Evolutionary conservation across 2,888 invertebrate species (phyloP).

Genomic region (Melinaea marsaeus): DNA sequence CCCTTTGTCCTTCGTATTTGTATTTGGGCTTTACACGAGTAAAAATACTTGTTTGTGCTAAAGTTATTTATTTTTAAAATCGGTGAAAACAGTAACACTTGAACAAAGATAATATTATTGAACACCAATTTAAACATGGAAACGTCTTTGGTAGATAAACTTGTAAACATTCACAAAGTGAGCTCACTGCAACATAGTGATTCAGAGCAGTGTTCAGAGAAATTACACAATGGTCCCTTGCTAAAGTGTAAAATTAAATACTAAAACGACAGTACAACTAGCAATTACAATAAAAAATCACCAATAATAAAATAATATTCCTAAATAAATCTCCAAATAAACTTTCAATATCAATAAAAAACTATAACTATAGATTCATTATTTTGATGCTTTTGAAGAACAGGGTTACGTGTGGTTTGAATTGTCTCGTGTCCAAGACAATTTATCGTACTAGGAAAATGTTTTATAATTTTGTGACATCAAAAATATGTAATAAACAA

Average conservation of each 20-base stretch:
- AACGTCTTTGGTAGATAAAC: neutral
- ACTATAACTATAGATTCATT: too few species aligned
- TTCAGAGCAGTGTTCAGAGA: neutral
- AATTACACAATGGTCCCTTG: slow-evolving; percentile 1
- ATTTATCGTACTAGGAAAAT: too few species aligned
- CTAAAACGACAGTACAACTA: neutral
- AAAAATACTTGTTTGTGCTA: slow-evolving; percentile 19
- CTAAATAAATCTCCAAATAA: too few species aligned
- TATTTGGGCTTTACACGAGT: too few species aligned
- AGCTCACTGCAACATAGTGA: neutral
- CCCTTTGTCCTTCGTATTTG: too few species aligned
- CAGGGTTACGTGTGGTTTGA: too few species aligned
- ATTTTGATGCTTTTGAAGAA: too few species aligned
- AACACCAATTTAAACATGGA: neutral
- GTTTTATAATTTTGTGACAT: too few species aligned
- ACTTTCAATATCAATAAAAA: too few species aligned
- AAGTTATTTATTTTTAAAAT: slow-evolving; percentile 20
- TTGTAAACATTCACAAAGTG: neutral
- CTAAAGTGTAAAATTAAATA: slow-evolving; percentile 1
- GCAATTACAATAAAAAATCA: neutral
- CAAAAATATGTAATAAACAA: neutral
- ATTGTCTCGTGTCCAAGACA: too few species aligned
- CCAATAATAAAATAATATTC: too few species aligned
- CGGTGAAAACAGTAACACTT: slow-evolving; percentile 19
- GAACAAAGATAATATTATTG: slow-evolving; percentile 3